A percentile compares a stretch with the other conserved stretches of the same genome.
Evolutionary conservation across 1,140 invertebrate genomes (phyloP).

Genomic region (Drosophila littoralis): DNA sequence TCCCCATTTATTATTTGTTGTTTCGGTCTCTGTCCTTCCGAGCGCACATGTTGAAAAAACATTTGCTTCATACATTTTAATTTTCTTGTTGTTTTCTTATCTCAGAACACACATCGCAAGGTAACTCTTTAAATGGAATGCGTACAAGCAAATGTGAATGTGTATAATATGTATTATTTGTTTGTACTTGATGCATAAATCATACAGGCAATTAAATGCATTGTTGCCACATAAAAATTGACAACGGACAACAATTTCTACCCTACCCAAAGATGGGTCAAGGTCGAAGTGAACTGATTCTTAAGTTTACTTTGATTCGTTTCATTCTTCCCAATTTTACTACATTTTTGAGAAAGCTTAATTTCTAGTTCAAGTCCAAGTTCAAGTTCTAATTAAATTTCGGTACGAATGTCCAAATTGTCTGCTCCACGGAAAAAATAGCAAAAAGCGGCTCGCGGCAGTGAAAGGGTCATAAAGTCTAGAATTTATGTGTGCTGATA

Average conservation of each 20-base stretch:
- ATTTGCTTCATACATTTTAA: constrained; percentile 72
- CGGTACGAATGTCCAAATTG: no score
- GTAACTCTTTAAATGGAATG: constrained; percentile 64
- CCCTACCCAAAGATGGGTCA: constrained; percentile 15
- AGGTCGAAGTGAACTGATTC: neutral
- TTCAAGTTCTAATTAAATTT: no score
- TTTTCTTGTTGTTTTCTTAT: constrained; percentile 60
- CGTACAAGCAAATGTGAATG: constrained; percentile 35
- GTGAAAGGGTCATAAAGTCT: no score
- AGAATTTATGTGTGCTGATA: no score
- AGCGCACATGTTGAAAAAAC: constrained; percentile 15
- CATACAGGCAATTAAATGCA: constrained; percentile 71
- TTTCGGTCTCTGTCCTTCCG: constrained; percentile 31
- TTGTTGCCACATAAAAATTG: constrained; percentile 72
- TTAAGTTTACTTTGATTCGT: no score
- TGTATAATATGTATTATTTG: constrained; percentile 41
- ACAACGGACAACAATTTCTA: constrained; percentile 39
- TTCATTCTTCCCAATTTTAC: no score
- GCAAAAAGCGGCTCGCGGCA: no score
- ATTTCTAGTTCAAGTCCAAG: no score
- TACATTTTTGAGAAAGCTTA: no score
- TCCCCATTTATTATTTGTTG: constrained; percentile 19
- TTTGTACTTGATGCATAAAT: constrained; percentile 63
- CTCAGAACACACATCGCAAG: constrained; percentile 50
- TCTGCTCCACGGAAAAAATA: no score